Evolutionary conservation across 2,113 vertebrate species (phyloP).

Genomic region (Myotis lucifugus): DNA sequence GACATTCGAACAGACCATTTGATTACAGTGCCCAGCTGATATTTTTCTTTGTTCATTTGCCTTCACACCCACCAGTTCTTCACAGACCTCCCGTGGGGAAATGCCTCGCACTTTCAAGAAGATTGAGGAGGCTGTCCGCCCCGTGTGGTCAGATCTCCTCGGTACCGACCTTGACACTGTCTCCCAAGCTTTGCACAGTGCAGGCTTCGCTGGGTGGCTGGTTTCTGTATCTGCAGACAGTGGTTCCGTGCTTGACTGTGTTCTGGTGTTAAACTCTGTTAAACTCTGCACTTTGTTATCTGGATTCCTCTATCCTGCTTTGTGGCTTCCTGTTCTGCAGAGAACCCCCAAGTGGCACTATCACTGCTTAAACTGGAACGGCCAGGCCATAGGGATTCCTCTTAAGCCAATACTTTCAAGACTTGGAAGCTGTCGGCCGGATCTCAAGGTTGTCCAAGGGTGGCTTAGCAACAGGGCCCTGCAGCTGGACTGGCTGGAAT

Average conservation of each 20-base stretch:
- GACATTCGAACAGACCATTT: fast-evolving
- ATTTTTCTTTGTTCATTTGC: neutral
- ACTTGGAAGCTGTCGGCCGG: neutral
- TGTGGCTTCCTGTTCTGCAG: constrained; percentile 68
- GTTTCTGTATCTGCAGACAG: constrained; percentile 51
- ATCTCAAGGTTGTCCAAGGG: neutral
- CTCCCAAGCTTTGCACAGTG: neutral
- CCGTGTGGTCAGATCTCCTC: fast-evolving
- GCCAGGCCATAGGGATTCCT: constrained; percentile 61
- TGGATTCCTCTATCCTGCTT: constrained; percentile 42
- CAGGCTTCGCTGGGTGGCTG: neutral
- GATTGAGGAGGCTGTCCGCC: neutral
- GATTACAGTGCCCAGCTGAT: fast-evolving
- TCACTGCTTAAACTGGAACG: constrained; percentile 44
- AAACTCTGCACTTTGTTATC: neutral
- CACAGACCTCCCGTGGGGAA: neutral
- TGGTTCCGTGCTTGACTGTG: neutral
- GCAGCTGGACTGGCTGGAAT: neutral
- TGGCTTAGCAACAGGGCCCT: neutral
- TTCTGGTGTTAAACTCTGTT: neutral
- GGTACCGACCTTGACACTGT: neutral
- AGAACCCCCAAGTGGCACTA: constrained; percentile 67
- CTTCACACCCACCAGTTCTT: neutral
- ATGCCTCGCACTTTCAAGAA: too few relatives aligned
- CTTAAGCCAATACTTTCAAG: constrained; percentile 46